These are phyloP conservation scores for Callosobruchus maculatus DNA, from an alignment of 2,888 invertebrate species.

Conservation along the genomic window DNA sequence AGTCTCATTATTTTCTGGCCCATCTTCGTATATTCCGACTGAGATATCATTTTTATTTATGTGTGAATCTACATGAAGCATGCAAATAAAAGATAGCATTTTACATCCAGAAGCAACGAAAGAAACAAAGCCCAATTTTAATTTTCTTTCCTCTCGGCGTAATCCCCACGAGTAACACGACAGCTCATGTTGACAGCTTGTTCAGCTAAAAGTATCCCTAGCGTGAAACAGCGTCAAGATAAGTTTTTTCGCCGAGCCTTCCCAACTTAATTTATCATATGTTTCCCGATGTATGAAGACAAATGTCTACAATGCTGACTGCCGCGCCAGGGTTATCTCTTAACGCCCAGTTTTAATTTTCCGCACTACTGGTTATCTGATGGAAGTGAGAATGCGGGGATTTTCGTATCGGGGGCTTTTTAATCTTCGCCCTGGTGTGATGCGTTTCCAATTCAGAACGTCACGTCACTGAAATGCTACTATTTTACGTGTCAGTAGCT, in stretches of 20 bases:
- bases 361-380: slow-evolving; percentile 32
- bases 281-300: not conserved
- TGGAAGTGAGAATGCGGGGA: slow-evolving; percentile 14
- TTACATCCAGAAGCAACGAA: not conserved
- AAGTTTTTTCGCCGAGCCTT: not conserved
- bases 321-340: slow-evolving; percentile 29
- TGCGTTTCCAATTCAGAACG: not conserved
- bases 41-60: too few species aligned
- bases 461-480: not conserved
- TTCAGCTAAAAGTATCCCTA: not conserved
- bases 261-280: not conserved
- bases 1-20: too few species aligned
- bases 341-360: slow-evolving; percentile 45
- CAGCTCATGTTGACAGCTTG: not conserved
- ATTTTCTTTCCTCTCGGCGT: not conserved
- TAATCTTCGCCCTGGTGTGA: not conserved
- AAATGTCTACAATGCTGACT: not conserved
- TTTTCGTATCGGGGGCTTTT: not conserved
- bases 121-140: not conserved
- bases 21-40: too few species aligned
- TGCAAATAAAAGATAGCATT: not conserved
- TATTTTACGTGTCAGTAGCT: not conserved
- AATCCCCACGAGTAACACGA: not conserved
- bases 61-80: too few species aligned
- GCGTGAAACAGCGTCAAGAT: not conserved